Percentiles rank a stretch among this genome's conserved stretches.
These are phyloP conservation scores for Sorex araneus DNA, from an alignment of 2,113 vertebrate genomes.

Conservation along the genomic window DNA sequence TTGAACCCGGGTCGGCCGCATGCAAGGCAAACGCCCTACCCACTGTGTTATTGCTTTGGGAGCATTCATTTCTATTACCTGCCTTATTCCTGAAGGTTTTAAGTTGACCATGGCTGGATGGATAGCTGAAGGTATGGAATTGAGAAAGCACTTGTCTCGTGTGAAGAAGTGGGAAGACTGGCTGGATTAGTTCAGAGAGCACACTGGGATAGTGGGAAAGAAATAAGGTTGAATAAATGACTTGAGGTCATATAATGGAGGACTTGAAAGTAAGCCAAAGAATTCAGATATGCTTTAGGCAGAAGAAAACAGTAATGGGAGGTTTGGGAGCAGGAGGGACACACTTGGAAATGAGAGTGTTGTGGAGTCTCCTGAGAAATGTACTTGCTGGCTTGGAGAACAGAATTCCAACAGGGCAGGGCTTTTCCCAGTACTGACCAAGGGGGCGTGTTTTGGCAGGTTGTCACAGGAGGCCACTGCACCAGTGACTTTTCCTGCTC, in stretches of 20 bases:
- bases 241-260: slow-evolving; percentile 39
- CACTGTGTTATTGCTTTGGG: too few species aligned
- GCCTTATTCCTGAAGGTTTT: slow-evolving; percentile 48
- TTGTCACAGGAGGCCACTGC: slow-evolving; percentile 74
- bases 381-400: slow-evolving; percentile 39
- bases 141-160: slow-evolving; percentile 33
- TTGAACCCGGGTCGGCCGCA: too few species aligned
- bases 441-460: slow-evolving; percentile 68
- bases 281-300: slow-evolving; percentile 62
- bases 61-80: slow-evolving; percentile 59
- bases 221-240: slow-evolving; percentile 69
- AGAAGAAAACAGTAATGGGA: slow-evolving; percentile 25
- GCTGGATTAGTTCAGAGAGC: slow-evolving; percentile 56
- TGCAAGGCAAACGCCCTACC: too few species aligned
- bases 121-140: slow-evolving; percentile 13
- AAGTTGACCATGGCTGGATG: slow-evolving; percentile 25
- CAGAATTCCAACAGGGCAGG: slow-evolving; percentile 52
- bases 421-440: slow-evolving; percentile 56
- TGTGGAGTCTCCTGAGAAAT: slow-evolving; percentile 31
- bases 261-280: slow-evolving; percentile 55
- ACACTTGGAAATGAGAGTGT: slow-evolving; percentile 36
- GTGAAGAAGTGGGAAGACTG: slow-evolving; percentile 62
- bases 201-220: slow-evolving; percentile 28
- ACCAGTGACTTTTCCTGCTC: slow-evolving; percentile 78
- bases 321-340: slow-evolving; percentile 33